These are phyloP conservation scores for Hassar affinis DNA, from an alignment of 2,113 vertebrate genomes.

Conservation along the genomic window DNA sequence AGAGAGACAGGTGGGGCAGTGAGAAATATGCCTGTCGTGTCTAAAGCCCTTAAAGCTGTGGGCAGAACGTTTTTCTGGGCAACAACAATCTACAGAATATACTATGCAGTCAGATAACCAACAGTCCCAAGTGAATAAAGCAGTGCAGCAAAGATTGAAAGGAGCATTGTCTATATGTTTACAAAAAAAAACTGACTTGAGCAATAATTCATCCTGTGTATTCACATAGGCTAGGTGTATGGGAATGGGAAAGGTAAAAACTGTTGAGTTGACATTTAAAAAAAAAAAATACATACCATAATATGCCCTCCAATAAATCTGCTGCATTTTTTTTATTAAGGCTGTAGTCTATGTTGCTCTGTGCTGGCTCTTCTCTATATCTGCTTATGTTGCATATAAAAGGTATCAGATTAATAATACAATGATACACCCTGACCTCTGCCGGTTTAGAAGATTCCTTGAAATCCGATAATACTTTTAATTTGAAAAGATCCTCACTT, in stretches of 20 bases:
- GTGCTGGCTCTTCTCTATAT: background rate
- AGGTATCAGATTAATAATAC: background rate
- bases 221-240: background rate
- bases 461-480: background rate
- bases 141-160: background rate
- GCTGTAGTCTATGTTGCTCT: background rate
- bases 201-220: background rate
- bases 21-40: background rate
- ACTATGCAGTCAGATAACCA: background rate
- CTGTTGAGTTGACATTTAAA: background rate
- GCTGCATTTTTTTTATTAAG: background rate
- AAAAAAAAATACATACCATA: background rate
- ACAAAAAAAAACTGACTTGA: background rate
- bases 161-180: background rate
- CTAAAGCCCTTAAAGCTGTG: background rate
- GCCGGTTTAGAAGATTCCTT: background rate
- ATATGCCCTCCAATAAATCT: background rate
- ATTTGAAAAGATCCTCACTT: background rate
- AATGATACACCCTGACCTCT: background rate
- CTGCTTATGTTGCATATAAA: background rate
- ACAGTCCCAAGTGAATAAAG: background rate
- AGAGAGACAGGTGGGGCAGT: background rate
- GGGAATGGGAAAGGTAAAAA: background rate
- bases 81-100: background rate
- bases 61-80: background rate